phyloP scores from a whole-genome alignment of 2,888 invertebrate genomes.

The Leptinotarsa juncta region DNA sequence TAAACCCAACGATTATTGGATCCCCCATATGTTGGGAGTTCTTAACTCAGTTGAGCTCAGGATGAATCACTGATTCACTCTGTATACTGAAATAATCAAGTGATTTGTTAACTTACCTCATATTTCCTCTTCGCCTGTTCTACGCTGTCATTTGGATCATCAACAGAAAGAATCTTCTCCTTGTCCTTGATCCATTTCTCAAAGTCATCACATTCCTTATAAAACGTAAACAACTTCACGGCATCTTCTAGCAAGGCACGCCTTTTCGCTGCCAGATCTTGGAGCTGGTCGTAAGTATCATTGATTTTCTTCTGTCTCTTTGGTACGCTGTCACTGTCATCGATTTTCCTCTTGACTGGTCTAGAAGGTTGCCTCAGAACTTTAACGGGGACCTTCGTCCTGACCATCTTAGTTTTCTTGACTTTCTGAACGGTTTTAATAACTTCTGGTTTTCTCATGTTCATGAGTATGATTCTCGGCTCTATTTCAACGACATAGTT shows the following conservation, averaged over 20 bases:
- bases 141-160: constrained; percentile 88
- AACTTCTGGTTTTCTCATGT: constrained; percentile 82
- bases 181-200: constrained; percentile 98
- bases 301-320: constrained; percentile 84
- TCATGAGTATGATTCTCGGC: constrained; percentile 86
- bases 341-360: constrained; percentile 62
- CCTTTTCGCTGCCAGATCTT: constrained; percentile 82
- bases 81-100: background rate
- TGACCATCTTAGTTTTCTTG: constrained; percentile 89
- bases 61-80: too few species aligned
- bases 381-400: constrained; percentile 85
- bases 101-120: constrained; percentile 71
- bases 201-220: constrained; percentile 97
- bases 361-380: constrained; percentile 65
- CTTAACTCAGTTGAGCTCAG: too few species aligned
- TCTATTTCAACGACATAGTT: constrained; percentile 95
- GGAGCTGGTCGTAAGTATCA: constrained; percentile 83
- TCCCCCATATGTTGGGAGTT: too few species aligned
- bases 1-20: too few species aligned
- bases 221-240: constrained; percentile 91
- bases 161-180: constrained; percentile 85
- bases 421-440: constrained; percentile 86
- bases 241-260: constrained; percentile 91
- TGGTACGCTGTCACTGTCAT: constrained; percentile 82
- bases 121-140: constrained; percentile 95